These are phyloP conservation scores for Pan paniscus DNA, from an alignment of 2,113 vertebrate genomes.

Conservation along the genomic window DNA sequence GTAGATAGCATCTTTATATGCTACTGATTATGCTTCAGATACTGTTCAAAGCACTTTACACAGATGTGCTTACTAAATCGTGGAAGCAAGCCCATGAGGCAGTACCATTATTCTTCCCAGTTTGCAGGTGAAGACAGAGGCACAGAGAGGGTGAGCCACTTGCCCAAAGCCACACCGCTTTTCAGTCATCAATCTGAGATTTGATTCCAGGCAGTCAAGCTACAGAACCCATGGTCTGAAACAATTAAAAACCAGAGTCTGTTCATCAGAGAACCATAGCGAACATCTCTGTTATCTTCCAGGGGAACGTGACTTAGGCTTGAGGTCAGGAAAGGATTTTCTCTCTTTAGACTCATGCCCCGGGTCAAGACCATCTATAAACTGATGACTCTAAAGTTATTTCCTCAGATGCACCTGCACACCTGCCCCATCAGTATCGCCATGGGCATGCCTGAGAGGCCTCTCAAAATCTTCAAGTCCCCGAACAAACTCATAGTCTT, in stretches of 20 bases:
- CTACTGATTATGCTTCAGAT: neutral
- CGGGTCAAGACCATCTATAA: neutral
- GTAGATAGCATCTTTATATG: neutral
- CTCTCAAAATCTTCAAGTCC: neutral
- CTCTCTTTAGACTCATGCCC: neutral
- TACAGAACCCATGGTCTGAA: neutral
- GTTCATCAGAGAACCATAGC: neutral
- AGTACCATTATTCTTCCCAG: neutral
- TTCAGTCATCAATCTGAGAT: too few species aligned
- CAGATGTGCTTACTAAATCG: neutral
- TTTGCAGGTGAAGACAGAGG: constrained; percentile 40
- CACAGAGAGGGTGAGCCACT: constrained; percentile 26
- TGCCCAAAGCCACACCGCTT: neutral
- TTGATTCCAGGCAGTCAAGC: accelerated
- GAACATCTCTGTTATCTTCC: too few species aligned
- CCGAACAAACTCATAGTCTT: too few species aligned
- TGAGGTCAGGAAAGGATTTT: neutral
- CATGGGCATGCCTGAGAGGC: neutral
- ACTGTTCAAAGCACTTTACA: neutral
- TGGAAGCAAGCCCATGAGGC: constrained; percentile 28
- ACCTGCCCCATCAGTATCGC: neutral
- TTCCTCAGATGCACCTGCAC: neutral
- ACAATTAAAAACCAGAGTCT: neutral
- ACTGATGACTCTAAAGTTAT: too few species aligned
- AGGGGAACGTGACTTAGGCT: neutral